Evolutionary conservation across 2,888 invertebrate genomes (phyloP).

Genomic region (Halictus ligatus): DNA sequence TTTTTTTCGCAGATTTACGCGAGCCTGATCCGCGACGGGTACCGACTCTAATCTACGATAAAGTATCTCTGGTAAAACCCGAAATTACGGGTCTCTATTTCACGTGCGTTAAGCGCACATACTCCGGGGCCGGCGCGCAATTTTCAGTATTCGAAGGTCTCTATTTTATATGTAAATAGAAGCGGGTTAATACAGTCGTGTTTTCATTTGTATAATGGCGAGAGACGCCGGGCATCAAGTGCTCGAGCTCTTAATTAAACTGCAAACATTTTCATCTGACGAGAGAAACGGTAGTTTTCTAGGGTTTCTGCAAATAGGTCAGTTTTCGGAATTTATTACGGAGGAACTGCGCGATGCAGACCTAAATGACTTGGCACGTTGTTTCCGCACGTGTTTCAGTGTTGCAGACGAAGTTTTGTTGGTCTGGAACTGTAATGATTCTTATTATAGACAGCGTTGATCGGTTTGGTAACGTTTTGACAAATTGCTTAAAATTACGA

Average conservation of each 20-base stretch:
- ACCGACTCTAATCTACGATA: background rate
- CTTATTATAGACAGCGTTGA: too few species aligned
- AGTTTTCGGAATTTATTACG: background rate
- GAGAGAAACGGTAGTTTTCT: background rate
- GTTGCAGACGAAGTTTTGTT: background rate
- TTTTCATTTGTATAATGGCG: slow-evolving; percentile 4
- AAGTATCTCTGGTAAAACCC: background rate
- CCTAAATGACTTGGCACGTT: background rate
- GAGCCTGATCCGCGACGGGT: background rate
- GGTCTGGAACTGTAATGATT: too few species aligned
- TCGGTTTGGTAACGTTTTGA: too few species aligned
- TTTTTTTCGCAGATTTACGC: background rate
- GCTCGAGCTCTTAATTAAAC: slow-evolving; percentile 6
- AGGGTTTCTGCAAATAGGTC: background rate
- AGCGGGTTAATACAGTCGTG: background rate
- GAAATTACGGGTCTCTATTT: background rate
- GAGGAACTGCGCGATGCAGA: background rate
- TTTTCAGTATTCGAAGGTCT: background rate
- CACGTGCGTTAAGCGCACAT: background rate
- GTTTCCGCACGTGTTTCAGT: background rate
- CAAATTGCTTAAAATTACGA: too few species aligned
- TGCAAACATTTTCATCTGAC: background rate
- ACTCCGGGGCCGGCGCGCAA: background rate
- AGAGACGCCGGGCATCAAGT: background rate
- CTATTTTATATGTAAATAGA: background rate